phyloP scores from a whole-genome alignment of 2,797 vertebrate genomes.

The Tragelaphus eurycerus region DNA sequence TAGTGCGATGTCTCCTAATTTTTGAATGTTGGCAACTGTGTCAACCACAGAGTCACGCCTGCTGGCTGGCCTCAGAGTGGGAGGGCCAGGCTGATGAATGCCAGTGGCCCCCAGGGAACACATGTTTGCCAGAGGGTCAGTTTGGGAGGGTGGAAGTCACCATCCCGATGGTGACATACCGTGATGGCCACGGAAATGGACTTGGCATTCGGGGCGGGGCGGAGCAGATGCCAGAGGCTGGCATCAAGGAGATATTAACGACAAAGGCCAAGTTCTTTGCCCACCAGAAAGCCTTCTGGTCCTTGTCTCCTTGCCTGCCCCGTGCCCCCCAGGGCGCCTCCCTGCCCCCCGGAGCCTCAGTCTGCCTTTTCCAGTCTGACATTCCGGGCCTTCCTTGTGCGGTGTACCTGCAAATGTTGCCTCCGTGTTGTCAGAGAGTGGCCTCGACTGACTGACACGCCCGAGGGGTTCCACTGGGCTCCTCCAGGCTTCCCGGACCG shows the following conservation, averaged over 20 bases:
- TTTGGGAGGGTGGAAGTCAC: neutral
- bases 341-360: neutral
- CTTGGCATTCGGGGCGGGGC: neutral
- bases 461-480: too few species aligned
- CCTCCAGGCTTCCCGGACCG: neutral
- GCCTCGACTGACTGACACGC: neutral
- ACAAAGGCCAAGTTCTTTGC: neutral
- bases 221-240: neutral
- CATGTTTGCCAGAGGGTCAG: neutral
- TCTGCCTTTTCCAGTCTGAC: neutral
- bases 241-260: neutral
- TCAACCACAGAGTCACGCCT: neutral
- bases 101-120: neutral
- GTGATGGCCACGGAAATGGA: neutral
- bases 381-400: neutral
- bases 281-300: conserved; percentile 13
- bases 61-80: neutral
- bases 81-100: neutral
- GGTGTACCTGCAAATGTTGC: neutral
- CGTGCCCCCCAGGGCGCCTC: neutral
- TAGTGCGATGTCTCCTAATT: neutral
- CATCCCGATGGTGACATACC: neutral
- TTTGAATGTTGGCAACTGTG: neutral
- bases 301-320: neutral
- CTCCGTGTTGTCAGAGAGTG: neutral